These are phyloP conservation scores for Heteromurus nitidus DNA, from an alignment of 2,888 invertebrate species.

Conservation along the genomic window DNA sequence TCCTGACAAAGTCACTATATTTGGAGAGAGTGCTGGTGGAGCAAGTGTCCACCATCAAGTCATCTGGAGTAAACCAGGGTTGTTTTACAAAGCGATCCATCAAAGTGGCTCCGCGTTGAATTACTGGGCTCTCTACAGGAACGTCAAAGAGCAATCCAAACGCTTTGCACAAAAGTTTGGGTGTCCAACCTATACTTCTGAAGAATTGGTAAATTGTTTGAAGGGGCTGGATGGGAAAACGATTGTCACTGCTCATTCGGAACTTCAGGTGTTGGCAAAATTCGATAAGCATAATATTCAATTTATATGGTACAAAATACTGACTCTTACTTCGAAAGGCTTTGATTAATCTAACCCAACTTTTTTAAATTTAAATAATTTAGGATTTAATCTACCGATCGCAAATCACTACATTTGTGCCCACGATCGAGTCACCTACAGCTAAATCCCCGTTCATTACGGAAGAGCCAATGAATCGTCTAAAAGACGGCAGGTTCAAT, in stretches of 20 bases:
- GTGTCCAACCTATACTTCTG: slow-evolving; percentile 56
- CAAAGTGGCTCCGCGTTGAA: slow-evolving; percentile 63
- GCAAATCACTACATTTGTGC: slow-evolving; percentile 63
- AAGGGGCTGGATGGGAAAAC: slow-evolving; percentile 30
- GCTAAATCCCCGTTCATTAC: slow-evolving; percentile 68
- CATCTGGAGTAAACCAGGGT: slow-evolving; percentile 31
- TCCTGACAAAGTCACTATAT: slow-evolving; percentile 17
- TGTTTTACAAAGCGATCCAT: slow-evolving; percentile 63
- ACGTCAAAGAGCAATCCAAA: slow-evolving; percentile 63
- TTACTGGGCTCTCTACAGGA: slow-evolving; percentile 60
- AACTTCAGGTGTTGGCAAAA: no score
- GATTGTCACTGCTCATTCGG: slow-evolving; percentile 44
- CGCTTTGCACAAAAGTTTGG: slow-evolving; percentile 56
- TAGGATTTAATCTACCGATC: slow-evolving; percentile 47
- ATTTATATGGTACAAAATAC: background rate
- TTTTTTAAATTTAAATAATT: background rate
- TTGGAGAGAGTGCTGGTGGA: slow-evolving; percentile 20
- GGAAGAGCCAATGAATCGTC: slow-evolving; percentile 63
- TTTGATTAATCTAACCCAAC: background rate
- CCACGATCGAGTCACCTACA: slow-evolving; percentile 65
- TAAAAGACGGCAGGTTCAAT: slow-evolving; percentile 61
- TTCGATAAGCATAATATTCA: background rate
- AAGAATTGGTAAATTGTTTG: slow-evolving; percentile 63
- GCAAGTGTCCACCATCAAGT: background rate
- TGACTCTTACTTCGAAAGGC: background rate